Percentiles rank a stretch among this genome's conserved stretches.
phyloP scores from a whole-genome alignment of 23 tunicate species.

The Aplidium turbinatum region DNA sequence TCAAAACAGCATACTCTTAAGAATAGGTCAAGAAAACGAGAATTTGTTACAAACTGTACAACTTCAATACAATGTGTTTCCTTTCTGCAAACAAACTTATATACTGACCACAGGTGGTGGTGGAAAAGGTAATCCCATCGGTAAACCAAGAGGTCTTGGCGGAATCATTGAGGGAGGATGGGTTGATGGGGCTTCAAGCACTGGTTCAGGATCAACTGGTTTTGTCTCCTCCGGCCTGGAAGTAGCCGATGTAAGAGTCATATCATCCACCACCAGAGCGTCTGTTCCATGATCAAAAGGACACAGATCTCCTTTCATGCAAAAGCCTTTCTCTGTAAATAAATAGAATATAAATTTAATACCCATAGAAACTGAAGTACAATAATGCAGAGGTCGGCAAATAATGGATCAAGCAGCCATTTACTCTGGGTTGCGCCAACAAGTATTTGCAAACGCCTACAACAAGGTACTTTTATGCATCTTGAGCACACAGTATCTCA shows the following conservation, averaged over 20 bases:
- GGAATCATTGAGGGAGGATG: conserved; percentile 41
- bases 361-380: no score
- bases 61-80: no score
- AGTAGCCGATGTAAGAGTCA: not conserved
- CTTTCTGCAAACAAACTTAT: no score
- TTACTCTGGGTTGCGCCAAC: no score
- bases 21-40: no score
- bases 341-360: no score
- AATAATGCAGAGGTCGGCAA: no score
- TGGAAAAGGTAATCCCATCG: conserved; percentile 46
- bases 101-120: conserved; percentile 36
- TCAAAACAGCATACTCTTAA: no score
- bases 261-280: conserved; percentile 86
- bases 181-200: conserved; percentile 20
- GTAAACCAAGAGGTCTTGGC: conserved; percentile 27
- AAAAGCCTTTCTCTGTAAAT: conserved; percentile 84
- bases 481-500: no score
- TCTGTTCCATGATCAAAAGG: conserved; percentile 95
- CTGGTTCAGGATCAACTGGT: conserved; percentile 1
- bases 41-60: not conserved
- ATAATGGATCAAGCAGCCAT: no score
- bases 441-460: no score
- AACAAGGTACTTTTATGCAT: no score
- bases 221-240: conserved; percentile 5
- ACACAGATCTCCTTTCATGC: conserved; percentile 88